phyloP scores from a whole-genome alignment of 2,888 invertebrate genomes.

The Stomorhina lunata region DNA sequence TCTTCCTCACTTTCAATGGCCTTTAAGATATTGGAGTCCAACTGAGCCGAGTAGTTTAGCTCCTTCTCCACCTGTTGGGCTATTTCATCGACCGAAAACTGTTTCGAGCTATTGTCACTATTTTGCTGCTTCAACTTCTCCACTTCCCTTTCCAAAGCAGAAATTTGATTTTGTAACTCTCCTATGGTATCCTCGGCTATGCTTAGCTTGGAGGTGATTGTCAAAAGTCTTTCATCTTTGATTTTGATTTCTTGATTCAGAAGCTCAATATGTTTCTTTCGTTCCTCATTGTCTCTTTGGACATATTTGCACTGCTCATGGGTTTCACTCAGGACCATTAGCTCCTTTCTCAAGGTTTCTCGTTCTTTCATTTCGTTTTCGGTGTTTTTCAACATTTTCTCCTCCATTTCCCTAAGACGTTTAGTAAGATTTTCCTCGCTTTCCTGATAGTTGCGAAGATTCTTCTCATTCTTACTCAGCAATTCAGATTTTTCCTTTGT shows the following conservation, averaged over 20 bases:
- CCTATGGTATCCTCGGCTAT: constrained; percentile 70
- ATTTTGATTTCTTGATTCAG: constrained; percentile 82
- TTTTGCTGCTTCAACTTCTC: constrained; percentile 74
- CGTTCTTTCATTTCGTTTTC: constrained; percentile 71
- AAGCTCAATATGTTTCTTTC: constrained; percentile 81
- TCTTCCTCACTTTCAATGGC: constrained; percentile 82
- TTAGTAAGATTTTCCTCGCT: constrained; percentile 72
- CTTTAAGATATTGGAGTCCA: constrained; percentile 83
- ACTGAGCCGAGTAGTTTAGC: constrained; percentile 82
- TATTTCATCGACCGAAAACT: constrained; percentile 81
- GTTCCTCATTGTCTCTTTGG: constrained; percentile 77
- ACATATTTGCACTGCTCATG: constrained; percentile 76
- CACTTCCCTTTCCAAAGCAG: constrained; percentile 80
- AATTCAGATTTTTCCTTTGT: constrained; percentile 74
- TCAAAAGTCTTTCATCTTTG: constrained; percentile 81
- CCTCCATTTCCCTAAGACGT: constrained; percentile 73
- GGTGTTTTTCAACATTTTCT: constrained; percentile 71
- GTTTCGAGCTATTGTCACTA: constrained; percentile 75
- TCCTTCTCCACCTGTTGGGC: constrained; percentile 82
- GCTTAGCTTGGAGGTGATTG: constrained; percentile 69
- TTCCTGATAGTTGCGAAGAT: constrained; percentile 72
- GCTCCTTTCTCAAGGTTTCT: constrained; percentile 81
- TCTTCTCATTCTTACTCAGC: constrained; percentile 73
- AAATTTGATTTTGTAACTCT: constrained; percentile 81
- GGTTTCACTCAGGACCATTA: constrained; percentile 78